A percentile compares a stretch with the other conserved stretches of the same genome.
Conservation (phyloP, 2,113 vertebrate species). For the Anser brachyrhynchus region DNA sequence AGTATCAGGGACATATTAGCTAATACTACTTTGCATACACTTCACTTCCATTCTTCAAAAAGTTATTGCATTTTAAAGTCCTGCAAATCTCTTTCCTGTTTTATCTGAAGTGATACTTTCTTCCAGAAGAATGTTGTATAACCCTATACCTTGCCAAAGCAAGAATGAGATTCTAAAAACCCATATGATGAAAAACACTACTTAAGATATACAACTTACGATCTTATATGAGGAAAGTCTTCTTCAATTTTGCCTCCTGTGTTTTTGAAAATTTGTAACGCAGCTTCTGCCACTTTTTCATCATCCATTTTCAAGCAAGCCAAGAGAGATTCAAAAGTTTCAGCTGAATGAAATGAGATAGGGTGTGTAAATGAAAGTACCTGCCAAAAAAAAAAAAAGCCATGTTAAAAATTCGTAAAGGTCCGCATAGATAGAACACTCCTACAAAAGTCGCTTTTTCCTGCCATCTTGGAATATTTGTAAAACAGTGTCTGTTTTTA, state of each 20-base stretch:
- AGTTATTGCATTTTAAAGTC: neutral
- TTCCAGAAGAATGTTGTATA: neutral
- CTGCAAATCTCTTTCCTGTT: neutral
- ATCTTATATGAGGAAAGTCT: constrained; percentile 96
- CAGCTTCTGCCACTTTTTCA: constrained; percentile 97
- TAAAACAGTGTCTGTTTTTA: neutral
- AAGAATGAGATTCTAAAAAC: neutral
- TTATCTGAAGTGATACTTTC: neutral
- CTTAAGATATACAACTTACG: constrained; percentile 79
- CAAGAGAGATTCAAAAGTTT: constrained; percentile 96
- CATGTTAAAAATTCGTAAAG: neutral
- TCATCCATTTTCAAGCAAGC: constrained; percentile 99
- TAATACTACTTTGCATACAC: neutral
- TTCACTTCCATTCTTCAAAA: neutral
- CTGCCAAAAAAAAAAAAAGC: constrained; percentile 74
- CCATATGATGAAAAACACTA: neutral
- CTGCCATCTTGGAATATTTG: neutral
- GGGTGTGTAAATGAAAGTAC: constrained; percentile 98
- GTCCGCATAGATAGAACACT: neutral
- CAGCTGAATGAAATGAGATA: constrained; percentile 97
- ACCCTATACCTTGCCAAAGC: neutral
- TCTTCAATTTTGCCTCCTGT: constrained; percentile 96
- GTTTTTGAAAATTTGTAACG: constrained; percentile 97
- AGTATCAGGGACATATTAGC: neutral
- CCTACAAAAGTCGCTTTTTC: neutral